Evolutionary conservation across 2,113 vertebrate genomes (phyloP), one percentile per base, ranked within the genome.

Genomic region (Esox niger): DNA sequence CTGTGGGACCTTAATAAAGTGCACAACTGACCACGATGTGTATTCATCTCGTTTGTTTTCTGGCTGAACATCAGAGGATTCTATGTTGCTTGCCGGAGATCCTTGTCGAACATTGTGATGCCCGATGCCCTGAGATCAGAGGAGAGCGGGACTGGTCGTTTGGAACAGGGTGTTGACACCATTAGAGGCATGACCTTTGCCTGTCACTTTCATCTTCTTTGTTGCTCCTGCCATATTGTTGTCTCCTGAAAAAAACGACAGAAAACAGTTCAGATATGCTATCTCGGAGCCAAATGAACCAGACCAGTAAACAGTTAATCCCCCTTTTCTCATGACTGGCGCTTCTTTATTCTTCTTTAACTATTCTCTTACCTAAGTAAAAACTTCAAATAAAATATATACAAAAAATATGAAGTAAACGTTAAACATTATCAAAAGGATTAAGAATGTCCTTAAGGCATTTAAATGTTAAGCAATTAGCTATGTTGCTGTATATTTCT

Each of bases 81-180:
- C 38, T 15, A 17, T 15, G 4, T 17, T 43, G 2, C 38, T 43
- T 17, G 38, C 13, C 38, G 17, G 13, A 43, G 38, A 15, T 43
- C 38, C 38, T 43, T 13, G 15, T 38, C 35, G 11, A 38, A 13
- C 35, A 38, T 38, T 38, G 35, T 43, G 35, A 4, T 15, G 21
- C 2, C 6, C 20, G 25, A 23, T 13, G 55, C 25, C 13, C 25
- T 57, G 21, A 57, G 55, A 57, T 57, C 55, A 57, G 23, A 57
- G 25, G n/a, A 26, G 55, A 57, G 55, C 9, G 55, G 11, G 55
- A 23, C 8, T 15, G 38, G 15, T 13, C 27, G 55, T 57, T 57
- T 57, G n/a, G 55, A 57, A 23, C n/a, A 21, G 47, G 47, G n/a
- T 52, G 47, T 27, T 57, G 55, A 57, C 55, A 57, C 10, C 17